Percentiles rank a stretch among this genome's conserved stretches.
Conservation (phyloP, 2,113 vertebrate species). For the Phodopus roborovskii region DNA sequence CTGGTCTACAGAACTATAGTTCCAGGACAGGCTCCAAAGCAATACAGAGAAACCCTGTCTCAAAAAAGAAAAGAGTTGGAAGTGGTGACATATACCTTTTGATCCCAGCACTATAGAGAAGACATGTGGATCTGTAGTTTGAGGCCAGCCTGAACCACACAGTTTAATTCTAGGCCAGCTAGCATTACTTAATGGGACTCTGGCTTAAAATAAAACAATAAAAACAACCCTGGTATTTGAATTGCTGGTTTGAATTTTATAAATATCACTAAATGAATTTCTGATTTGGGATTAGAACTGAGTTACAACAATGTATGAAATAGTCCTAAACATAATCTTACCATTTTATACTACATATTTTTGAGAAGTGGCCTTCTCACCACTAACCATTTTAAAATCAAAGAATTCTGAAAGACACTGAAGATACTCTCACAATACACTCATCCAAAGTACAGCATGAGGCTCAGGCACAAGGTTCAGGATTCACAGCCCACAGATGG, state of each 20-base stretch:
- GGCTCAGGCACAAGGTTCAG: neutral
- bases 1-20: too few species aligned
- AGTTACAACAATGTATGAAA: neutral
- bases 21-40: too few species aligned
- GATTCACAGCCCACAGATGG: neutral
- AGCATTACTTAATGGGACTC: neutral
- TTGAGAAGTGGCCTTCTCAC: neutral
- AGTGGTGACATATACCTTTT: neutral
- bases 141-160: neutral
- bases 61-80: too few species aligned
- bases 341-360: neutral
- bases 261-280: neutral
- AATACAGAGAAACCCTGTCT: too few species aligned
- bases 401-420: neutral
- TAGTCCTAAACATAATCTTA: neutral
- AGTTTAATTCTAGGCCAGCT: neutral
- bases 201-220: neutral
- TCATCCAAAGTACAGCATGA: neutral
- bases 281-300: neutral
- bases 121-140: neutral
- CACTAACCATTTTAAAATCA: neutral
- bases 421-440: neutral
- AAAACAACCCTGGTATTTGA: neutral
- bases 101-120: neutral
- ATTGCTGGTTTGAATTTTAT: neutral